phyloP scores from a whole-genome alignment of 2,888 invertebrate species.

The Tetheella fluctuosa region DNA sequence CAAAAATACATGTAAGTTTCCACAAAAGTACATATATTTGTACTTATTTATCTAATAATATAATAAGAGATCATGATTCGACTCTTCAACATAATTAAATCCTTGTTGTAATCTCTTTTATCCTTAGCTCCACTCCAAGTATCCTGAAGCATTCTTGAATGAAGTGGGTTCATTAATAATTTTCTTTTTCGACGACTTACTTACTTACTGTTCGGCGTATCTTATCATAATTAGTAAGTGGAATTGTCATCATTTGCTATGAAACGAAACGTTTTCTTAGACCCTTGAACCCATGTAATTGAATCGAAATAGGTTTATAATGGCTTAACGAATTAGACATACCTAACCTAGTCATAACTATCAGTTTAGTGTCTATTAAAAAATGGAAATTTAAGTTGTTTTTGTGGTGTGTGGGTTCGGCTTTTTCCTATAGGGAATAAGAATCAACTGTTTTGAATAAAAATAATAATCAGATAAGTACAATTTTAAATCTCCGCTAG shows the following conservation, averaged over 20 bases:
- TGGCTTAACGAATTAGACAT: not conserved
- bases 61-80: not conserved
- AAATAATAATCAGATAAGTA: too few relatives aligned
- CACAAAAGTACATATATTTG: too few relatives aligned
- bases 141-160: not conserved
- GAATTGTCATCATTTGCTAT: not conserved
- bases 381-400: not conserved
- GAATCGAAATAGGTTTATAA: not conserved
- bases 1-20: too few relatives aligned
- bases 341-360: not conserved
- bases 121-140: not conserved
- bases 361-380: not conserved
- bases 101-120: not conserved
- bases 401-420: too few relatives aligned
- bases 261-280: not conserved
- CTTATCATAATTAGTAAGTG: constrained; percentile 4
- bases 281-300: not conserved
- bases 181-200: not conserved
- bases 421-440: too few relatives aligned
- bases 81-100: not conserved
- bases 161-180: constrained; percentile 6
- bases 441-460: too few relatives aligned
- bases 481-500: too few relatives aligned
- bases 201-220: constrained; percentile 5
- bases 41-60: too few relatives aligned